These are phyloP conservation scores for Oryctes rhinoceros DNA, from an alignment of 1,140 invertebrate species.

Conservation along the genomic window DNA sequence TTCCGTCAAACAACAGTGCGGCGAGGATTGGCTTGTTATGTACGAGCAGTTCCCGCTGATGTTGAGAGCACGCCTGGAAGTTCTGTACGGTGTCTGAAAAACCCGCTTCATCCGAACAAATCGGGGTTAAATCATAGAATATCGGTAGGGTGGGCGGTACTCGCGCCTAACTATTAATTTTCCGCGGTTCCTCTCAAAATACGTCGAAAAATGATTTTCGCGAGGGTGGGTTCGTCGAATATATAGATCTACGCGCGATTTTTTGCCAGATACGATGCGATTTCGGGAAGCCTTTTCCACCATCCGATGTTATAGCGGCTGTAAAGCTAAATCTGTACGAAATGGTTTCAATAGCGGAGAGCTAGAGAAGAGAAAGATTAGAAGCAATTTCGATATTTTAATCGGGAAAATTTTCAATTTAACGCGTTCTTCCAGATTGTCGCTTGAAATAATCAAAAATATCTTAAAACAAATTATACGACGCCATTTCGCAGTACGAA, in stretches of 20 bases:
- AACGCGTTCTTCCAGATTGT: too few species aligned
- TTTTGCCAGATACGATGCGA: constrained; percentile 1
- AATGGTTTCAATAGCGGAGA: too few species aligned
- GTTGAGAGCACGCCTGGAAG: constrained; percentile 54
- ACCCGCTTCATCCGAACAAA: constrained; percentile 42
- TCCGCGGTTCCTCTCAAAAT: constrained; percentile 40
- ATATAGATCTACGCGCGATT: constrained; percentile 32
- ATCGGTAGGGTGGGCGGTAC: constrained; percentile 52
- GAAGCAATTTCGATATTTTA: too few species aligned
- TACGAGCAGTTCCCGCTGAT: constrained; percentile 56
- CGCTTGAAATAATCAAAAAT: too few species aligned
- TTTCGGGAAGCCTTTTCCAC: constrained; percentile 21
- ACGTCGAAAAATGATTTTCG: constrained; percentile 38
- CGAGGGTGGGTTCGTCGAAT: constrained; percentile 51
- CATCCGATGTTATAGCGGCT: background rate
- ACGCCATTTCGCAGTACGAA: too few species aligned
- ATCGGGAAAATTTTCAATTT: too few species aligned
- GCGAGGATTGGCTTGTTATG: constrained; percentile 56
- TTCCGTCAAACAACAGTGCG: constrained; percentile 54
- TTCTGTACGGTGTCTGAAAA: constrained; percentile 58
- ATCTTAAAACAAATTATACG: too few species aligned
- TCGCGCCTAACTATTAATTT: constrained; percentile 56
- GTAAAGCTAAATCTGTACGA: background rate
- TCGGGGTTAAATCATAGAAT: constrained; percentile 46
- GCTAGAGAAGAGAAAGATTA: too few species aligned